Evolutionary conservation across 2,888 invertebrate genomes (phyloP), one percentile per base, ranked within the genome.

Genomic region (Conomelus anceps): DNA sequence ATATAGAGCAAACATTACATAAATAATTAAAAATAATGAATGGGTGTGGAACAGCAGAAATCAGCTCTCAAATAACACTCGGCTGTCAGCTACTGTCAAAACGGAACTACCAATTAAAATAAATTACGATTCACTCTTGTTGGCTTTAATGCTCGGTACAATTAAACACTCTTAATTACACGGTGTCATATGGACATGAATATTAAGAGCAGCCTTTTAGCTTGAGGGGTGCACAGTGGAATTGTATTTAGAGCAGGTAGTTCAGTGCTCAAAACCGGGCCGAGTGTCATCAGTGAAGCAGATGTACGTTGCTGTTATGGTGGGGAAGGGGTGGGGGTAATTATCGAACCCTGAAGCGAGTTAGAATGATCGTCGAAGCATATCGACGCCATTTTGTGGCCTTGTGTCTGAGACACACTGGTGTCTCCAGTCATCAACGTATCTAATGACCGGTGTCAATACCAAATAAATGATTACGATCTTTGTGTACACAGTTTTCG

Each of bases 351-450:
- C 63, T 63, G 63, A n/a, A 63, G 63, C 63, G 63, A 63, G 63
- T 63, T 63, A n/a, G 63, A 63, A n/a, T 63, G 63, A 63, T 63
- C 63, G n/a, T n/a, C 86, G 86, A 29, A 86, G 86, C 86, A 22
- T 26, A 86, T 26, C 86, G 86, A 86, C 86, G 86, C 86, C 86
- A 86, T 86, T 22, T 26, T 26, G 86, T 24, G 86, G 86, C 86
- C 24, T 22, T 86, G 63, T 63, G 63, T 63, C n/a, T n/a, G 3
- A 1, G n/a, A 63, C 63, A n/a, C 63, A 41, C 41, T 20, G 63
- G 63, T 63, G 63, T 63, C 63, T 63, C 63, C n/a, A 63, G 63
- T 63, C 63, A 63, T 63, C 63, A 63, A 63, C 63, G 63, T 63
- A n/a, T 63, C 63, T 63, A 63, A 63, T 63, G 63, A 63, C 63